A percentile compares a stretch with the other conserved stretches of the same genome.
These are phyloP conservation scores for Phymastichus coffea DNA, from an alignment of 1,140 invertebrate genomes.

Conservation along the genomic window DNA sequence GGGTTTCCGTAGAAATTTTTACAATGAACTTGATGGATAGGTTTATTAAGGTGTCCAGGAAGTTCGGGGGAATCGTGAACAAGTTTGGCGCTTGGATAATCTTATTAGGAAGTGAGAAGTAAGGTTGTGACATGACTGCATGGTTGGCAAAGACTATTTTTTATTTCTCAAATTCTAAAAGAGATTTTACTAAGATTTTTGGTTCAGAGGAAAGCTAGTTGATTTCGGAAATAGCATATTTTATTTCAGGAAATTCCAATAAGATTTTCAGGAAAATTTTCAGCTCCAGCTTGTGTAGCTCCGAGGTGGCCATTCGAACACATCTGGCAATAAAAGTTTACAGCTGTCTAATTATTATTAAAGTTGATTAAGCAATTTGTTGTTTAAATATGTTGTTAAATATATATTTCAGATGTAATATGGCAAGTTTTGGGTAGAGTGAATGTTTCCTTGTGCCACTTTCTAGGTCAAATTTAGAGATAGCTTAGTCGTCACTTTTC, in stretches of 20 bases:
- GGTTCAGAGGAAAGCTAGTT: neutral
- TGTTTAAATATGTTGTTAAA: no score
- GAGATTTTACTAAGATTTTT: neutral
- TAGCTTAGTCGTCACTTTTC: neutral
- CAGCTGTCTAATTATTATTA: no score
- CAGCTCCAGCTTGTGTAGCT: constrained; percentile 6
- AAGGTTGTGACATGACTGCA: neutral
- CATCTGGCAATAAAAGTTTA: no score
- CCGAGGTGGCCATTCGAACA: neutral
- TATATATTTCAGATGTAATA: no score
- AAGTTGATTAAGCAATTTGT: no score
- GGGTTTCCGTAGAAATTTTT: no score
- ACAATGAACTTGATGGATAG: no score
- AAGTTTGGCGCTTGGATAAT: constrained; percentile 14
- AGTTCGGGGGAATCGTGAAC: no score
- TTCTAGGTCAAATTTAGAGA: neutral
- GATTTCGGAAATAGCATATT: neutral
- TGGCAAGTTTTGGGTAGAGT: no score
- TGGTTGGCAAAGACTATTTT: constrained; percentile 1
- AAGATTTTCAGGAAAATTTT: neutral
- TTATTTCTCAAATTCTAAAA: neutral
- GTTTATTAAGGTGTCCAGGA: no score
- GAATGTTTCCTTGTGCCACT: neutral
- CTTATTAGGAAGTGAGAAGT: neutral
- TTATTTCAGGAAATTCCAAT: neutral